These are phyloP conservation scores for Tanytarsus gracilentus DNA, from an alignment of 2,888 invertebrate species.

Conservation along the genomic window DNA sequence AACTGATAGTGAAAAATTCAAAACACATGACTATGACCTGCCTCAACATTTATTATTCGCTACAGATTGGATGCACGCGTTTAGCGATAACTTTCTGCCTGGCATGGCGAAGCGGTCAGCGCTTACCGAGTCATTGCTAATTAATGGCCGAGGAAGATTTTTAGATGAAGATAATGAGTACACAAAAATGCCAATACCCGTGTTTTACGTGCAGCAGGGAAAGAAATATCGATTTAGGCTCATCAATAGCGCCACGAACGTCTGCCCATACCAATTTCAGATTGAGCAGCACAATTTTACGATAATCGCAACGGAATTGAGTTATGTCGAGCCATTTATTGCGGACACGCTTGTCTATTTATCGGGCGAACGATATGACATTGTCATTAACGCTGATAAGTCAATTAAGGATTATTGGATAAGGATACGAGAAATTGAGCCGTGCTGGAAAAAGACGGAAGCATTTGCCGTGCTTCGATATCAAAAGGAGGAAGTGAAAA, in stretches of 20 bases:
- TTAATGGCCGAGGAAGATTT: conserved; percentile 35
- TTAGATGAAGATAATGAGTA: background rate
- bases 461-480: conserved; percentile 8
- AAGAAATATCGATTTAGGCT: conserved; percentile 18
- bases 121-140: conserved; percentile 31
- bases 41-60: conserved; percentile 44
- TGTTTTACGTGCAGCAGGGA: conserved; percentile 5
- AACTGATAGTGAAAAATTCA: conserved; percentile 34
- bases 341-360: conserved; percentile 39
- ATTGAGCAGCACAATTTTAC: conserved; percentile 19
- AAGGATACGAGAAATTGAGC: conserved; percentile 40
- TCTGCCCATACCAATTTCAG: conserved; percentile 16
- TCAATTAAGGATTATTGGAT: conserved; percentile 43
- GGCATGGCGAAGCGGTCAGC: conserved; percentile 32
- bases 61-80: conserved; percentile 43
- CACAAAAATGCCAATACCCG: background rate
- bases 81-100: conserved; percentile 33
- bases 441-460: conserved; percentile 29
- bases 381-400: conserved; percentile 41
- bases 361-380: conserved; percentile 46
- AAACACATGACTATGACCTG: conserved; percentile 45
- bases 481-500: background rate
- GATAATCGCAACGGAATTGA: conserved; percentile 19
- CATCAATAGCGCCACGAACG: conserved; percentile 11
- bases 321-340: background rate